Conservation (phyloP, 2,113 vertebrate species). For the Eclectus roratus region DNA sequence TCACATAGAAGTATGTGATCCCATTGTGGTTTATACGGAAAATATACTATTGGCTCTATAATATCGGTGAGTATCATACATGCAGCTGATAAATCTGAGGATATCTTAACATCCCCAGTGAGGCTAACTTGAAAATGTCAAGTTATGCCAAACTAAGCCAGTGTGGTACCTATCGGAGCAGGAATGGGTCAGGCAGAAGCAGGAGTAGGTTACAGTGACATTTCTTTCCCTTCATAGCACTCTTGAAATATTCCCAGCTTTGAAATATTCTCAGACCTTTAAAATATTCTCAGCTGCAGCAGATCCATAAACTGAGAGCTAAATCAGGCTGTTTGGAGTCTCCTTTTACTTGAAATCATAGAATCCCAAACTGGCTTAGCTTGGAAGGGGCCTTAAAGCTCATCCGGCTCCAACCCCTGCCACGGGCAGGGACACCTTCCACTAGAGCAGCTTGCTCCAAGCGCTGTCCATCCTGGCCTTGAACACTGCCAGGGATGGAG, state of each 20-base stretch:
- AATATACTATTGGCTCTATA: background rate
- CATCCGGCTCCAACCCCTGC: background rate
- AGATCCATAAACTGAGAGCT: background rate
- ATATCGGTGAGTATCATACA: too few species aligned
- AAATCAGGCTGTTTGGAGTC: background rate
- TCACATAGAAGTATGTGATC: accelerated
- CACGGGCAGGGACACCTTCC: background rate
- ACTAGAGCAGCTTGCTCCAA: background rate
- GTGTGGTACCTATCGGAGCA: background rate
- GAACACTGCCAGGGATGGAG: background rate
- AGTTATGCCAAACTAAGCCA: accelerated
- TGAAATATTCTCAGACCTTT: background rate
- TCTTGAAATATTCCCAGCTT: background rate
- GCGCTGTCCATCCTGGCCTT: background rate
- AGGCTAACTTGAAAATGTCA: background rate
- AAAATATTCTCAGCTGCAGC: background rate
- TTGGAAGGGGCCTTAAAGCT: background rate
- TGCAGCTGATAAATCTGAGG: background rate
- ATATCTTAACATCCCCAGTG: too few species aligned
- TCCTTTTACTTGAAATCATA: background rate
- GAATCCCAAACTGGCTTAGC: background rate
- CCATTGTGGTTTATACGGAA: background rate
- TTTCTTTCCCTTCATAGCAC: background rate
- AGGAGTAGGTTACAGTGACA: background rate
- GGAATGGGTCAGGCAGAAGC: background rate